phyloP scores from a whole-genome alignment of 2,797 vertebrate genomes.

The Coendou prehensilis region DNA sequence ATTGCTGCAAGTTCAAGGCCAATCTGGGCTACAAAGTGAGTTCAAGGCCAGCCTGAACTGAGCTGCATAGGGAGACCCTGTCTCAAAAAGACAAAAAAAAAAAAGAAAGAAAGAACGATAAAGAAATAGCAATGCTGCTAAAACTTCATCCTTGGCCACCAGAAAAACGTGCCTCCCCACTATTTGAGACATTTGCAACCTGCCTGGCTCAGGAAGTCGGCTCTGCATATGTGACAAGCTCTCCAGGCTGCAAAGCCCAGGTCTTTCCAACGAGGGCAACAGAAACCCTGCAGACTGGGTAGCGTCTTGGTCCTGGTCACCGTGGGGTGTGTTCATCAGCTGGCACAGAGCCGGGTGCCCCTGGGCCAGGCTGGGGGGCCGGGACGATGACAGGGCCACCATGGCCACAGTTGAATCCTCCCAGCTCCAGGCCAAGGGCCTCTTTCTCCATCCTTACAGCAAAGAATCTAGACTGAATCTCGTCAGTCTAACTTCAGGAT shows the following conservation, averaged over 20 bases:
- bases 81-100: not conserved
- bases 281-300: not conserved
- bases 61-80: not conserved
- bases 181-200: not conserved
- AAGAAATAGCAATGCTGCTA: not conserved
- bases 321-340: rapidly evolving
- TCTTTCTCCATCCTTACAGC: not conserved
- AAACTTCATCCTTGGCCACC: not conserved
- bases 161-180: not conserved
- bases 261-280: not conserved
- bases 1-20: not conserved
- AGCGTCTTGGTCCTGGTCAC: rapidly evolving
- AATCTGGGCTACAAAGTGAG: not conserved
- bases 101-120: not conserved
- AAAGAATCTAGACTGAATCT: not conserved
- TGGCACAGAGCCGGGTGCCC: too few relatives aligned
- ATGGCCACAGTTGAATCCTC: not conserved
- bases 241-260: not conserved
- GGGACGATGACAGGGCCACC: rapidly evolving
- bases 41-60: not conserved
- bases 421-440: not conserved
- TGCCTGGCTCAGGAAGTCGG: not conserved
- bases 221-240: not conserved
- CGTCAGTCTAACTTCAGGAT: not conserved
- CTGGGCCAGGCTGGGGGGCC: too few relatives aligned